Percentiles rank a stretch among this genome's conserved stretches.
Evolutionary conservation across 1,140 invertebrate species (phyloP).

Genomic region (Bathynomus jamesi): DNA sequence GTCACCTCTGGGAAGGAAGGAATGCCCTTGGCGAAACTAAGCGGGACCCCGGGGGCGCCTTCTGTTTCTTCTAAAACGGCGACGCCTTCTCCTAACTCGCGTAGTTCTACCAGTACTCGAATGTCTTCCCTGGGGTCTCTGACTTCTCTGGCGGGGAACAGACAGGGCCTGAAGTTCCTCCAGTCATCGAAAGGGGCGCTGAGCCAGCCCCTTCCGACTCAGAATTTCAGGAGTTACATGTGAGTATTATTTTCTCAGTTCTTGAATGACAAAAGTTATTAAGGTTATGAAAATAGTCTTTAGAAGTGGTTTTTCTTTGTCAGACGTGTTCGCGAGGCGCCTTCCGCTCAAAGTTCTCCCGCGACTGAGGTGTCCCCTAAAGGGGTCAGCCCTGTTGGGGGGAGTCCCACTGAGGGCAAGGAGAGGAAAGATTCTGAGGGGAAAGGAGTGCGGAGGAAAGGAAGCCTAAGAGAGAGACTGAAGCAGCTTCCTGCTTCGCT

Average conservation of each 20-base stretch:
- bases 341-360: not conserved
- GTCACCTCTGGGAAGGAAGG: too few relatives aligned
- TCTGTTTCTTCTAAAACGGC: too few relatives aligned
- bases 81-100: not conserved
- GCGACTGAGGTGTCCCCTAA: not conserved
- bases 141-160: not conserved
- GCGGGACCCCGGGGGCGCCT: too few relatives aligned
- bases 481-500: conserved; percentile 9
- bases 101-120: not conserved
- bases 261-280: not conserved
- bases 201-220: not conserved
- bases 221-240: not conserved
- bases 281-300: not conserved
- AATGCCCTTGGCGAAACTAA: too few relatives aligned
- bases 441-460: conserved; percentile 8
- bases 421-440: not conserved
- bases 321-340: not conserved
- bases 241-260: not conserved
- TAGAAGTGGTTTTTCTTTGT: not conserved
- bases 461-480: conserved; percentile 12
- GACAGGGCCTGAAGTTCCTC: not conserved
- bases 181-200: not conserved
- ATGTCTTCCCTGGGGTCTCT: not conserved
- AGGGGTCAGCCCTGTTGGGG: not conserved
- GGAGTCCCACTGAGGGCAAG: not conserved